These are phyloP conservation scores for Epizoanthus scotinus DNA, from an alignment of 92 coral and sea anemone species.

Conservation along the genomic window DNA sequence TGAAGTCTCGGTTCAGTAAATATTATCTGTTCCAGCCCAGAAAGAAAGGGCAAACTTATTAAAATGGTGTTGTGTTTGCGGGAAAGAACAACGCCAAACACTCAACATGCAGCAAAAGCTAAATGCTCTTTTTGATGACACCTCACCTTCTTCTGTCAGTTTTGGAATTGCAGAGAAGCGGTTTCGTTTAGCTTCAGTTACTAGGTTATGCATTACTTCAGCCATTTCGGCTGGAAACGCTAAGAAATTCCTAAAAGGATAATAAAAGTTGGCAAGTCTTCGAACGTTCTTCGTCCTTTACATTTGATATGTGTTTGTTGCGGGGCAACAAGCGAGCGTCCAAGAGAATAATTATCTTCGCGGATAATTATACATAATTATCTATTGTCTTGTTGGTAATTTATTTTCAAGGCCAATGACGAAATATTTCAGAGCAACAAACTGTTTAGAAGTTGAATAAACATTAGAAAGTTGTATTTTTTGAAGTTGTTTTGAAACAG, in stretches of 20 bases:
- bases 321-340: slow-evolving; percentile 41
- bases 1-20: not conserved
- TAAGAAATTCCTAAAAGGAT: not conserved
- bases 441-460: no score
- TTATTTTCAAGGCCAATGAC: slow-evolving; percentile 19
- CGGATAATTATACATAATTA: slow-evolving; percentile 31
- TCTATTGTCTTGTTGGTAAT: slow-evolving; percentile 38
- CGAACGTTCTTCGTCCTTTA: slow-evolving; percentile 18
- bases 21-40: not conserved
- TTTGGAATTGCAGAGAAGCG: slow-evolving; percentile 93
- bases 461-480: no score
- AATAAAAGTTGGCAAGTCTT: not conserved
- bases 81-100: not conserved
- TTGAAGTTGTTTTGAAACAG: no score
- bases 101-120: not conserved
- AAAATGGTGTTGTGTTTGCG: slow-evolving; percentile 32
- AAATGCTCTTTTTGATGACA: slow-evolving; percentile 13
- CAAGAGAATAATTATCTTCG: slow-evolving; percentile 20
- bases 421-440: not conserved
- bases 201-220: slow-evolving; percentile 87
- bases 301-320: slow-evolving; percentile 32
- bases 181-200: slow-evolving; percentile 87
- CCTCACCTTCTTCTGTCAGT: slow-evolving; percentile 91
- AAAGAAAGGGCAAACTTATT: not conserved
- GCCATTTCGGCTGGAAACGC: slow-evolving; percentile 75